Percentiles rank a stretch among this genome's conserved stretches.
phyloP scores from a whole-genome alignment of 2,888 invertebrate genomes.

The Drosophila imparisetae region DNA sequence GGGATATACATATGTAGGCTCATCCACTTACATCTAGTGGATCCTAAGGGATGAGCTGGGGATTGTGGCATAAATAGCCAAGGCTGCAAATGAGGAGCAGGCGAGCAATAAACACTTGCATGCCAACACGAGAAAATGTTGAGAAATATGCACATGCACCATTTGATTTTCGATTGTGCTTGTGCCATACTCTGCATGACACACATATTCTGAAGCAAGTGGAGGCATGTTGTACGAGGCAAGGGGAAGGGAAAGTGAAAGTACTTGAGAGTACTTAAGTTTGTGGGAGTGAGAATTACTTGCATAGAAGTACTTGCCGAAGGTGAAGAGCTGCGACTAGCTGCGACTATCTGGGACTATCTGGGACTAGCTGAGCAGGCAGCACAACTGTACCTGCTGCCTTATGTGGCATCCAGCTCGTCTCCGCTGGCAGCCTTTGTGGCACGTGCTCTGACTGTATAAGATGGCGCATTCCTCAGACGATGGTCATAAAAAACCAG shows the following conservation, averaged over 20 bases:
- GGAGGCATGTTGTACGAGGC: not conserved
- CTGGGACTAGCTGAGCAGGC: not conserved
- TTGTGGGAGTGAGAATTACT: not conserved
- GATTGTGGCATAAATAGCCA: not conserved
- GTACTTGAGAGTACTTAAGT: not conserved
- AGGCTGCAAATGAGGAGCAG: not conserved
- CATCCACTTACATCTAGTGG: not conserved
- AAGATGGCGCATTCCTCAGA: constrained; percentile 34
- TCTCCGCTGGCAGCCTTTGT: constrained; percentile 28
- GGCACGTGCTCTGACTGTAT: constrained; percentile 55
- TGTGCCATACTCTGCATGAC: not conserved
- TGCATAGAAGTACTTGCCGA: not conserved
- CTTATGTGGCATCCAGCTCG: constrained; percentile 21
- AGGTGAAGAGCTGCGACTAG: not conserved
- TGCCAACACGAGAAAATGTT: not conserved
- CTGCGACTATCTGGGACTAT: not conserved
- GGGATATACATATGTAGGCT: not conserved
- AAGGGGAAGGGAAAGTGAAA: not conserved
- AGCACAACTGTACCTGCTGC: constrained; percentile 44
- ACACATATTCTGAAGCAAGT: not conserved
- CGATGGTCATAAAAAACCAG: constrained; percentile 59
- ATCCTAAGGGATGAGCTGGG: not conserved
- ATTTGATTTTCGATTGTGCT: not conserved
- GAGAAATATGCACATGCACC: not conserved
- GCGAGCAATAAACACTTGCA: not conserved